Evolutionary conservation across 1,140 invertebrate genomes (phyloP), one percentile per base, ranked within the genome.

Genomic region (Drosophila lowei): DNA sequence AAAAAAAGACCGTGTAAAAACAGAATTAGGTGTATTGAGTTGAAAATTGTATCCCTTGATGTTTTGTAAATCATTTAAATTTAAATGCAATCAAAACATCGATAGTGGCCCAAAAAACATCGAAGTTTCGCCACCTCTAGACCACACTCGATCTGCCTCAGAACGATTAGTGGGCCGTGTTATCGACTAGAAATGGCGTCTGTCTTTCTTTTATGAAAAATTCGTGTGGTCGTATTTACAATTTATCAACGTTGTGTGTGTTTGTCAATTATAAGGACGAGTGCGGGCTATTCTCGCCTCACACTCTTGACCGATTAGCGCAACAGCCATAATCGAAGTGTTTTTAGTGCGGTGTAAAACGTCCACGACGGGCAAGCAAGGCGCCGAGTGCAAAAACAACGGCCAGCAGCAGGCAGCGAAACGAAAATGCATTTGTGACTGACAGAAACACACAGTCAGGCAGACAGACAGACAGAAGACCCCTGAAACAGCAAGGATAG

Each of bases 351-450:
- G 68, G 21, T 9, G 28, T 9, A 23, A 1, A n/a, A 34, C n/a
- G 6, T 18, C 21, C 49, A 47, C 46, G 38, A 61, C 48, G 25
- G 70, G 67, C 54, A 77, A 30, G 60, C 63, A 59, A 77, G 60
- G 74, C 78, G 77, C 74, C 74, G 83, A 86, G 77, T 86, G 83
- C 81, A 88, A 86, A 88, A 86, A 77, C 74, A 80, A 79, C 65
- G 71, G 53, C 50, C 72, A 80, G 77, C 67, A 73, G 74, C 74
- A 72, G 75, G 75, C 79, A 77, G 76, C 76, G 75, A 85, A 64
- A 72, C 50, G 56, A 85, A 85, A 85, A 85, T 85, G 81, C 81
- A 86, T 86, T 85, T 88, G 83, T 85, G 72, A 79, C 72, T 50
- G 60, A 57, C 72, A 72, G 41, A 66, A 34, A 76, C 44, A 63